These are phyloP conservation scores for Dendrophyllia cribrosa DNA, from an alignment of 64 coral and sea anemone genomes.

Conservation along the genomic window DNA sequence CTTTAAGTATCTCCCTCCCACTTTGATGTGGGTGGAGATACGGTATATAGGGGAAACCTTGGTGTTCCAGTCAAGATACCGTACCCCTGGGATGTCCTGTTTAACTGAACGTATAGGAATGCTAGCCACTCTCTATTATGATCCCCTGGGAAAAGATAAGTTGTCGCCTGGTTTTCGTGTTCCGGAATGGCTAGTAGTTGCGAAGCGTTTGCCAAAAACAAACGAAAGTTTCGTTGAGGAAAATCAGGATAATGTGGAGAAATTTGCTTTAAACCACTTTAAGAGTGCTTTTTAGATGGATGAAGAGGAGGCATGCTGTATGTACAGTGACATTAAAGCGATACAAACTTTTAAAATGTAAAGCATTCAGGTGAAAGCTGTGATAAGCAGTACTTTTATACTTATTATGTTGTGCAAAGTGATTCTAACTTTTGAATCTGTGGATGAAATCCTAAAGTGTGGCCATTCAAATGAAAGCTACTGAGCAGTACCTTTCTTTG, in stretches of 20 bases:
- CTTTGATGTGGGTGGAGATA: background rate
- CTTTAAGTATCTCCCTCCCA: background rate
- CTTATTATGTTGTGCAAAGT: too few relatives aligned
- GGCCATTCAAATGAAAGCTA: too few relatives aligned
- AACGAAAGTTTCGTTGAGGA: background rate
- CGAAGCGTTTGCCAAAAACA: background rate
- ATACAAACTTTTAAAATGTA: too few relatives aligned
- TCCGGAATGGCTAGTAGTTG: constrained; percentile 4
- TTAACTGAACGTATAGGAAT: background rate
- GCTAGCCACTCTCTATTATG: constrained; percentile 21
- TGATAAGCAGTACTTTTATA: too few relatives aligned
- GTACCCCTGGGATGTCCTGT: constrained; percentile 13
- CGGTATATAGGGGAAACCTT: constrained; percentile 31
- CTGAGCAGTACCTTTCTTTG: too few relatives aligned
- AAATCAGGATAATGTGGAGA: background rate
- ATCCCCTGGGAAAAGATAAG: constrained; percentile 18
- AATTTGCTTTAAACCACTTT: background rate
- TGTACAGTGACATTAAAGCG: too few relatives aligned
- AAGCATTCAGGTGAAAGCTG: too few relatives aligned
- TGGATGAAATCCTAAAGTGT: too few relatives aligned
- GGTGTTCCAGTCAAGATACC: constrained; percentile 40
- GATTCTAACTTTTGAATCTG: too few relatives aligned
- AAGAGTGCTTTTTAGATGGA: background rate
- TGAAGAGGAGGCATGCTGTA: background rate
- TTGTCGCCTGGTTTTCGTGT: constrained; percentile 31